These are phyloP conservation scores for Scotopteryx bipunctaria DNA, from an alignment of 2,888 invertebrate genomes.

Conservation along the genomic window DNA sequence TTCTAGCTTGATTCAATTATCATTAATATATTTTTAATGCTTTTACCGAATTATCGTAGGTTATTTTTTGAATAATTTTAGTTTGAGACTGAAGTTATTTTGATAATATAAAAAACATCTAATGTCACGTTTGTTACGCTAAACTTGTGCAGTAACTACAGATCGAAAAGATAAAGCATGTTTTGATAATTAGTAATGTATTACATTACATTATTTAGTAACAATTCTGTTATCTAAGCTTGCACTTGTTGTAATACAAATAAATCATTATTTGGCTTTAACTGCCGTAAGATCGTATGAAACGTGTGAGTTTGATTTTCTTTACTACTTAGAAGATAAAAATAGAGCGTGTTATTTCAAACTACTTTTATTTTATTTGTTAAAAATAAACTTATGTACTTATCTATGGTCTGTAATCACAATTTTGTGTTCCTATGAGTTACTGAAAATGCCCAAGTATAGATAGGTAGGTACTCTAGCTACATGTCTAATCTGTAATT, in stretches of 20 bases:
- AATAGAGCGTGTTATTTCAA: no score
- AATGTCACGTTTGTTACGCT: conserved; percentile 60
- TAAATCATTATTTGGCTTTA: no score
- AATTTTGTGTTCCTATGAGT: no score
- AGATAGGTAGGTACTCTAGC: no score
- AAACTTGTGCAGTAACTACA: conserved; percentile 33
- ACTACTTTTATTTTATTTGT: no score
- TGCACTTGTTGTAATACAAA: background rate
- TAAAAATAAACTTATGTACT: no score
- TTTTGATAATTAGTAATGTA: conserved; percentile 27
- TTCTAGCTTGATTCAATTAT: conserved; percentile 11
- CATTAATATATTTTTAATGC: background rate
- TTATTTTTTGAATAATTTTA: conserved; percentile 15
- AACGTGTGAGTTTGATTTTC: no score
- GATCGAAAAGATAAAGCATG: conserved; percentile 46
- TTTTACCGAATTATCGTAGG: conserved; percentile 22
- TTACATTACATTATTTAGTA: conserved; percentile 36
- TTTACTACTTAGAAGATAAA: no score
- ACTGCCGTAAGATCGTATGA: no score
- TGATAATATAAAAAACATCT: conserved; percentile 34
- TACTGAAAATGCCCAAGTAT: no score
- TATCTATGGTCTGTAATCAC: no score
- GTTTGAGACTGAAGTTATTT: conserved; percentile 20
- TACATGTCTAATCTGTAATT: no score
- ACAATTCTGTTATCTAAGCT: background rate